phyloP scores from a whole-genome alignment of 2,888 invertebrate genomes.

The Diabrotica balteata region DNA sequence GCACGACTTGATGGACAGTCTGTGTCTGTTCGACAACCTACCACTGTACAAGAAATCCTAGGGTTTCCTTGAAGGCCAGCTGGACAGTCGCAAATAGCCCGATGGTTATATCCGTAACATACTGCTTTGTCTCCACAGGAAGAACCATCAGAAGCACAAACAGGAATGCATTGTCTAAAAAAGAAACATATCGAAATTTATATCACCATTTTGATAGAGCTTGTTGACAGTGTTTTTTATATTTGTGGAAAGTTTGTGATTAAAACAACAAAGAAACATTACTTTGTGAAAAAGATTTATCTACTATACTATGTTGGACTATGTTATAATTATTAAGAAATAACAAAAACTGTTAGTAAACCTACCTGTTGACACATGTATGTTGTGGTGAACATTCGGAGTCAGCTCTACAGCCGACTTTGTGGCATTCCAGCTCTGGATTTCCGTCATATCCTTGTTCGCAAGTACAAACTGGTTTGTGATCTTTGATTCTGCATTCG shows the following conservation, averaged over 20 bases:
- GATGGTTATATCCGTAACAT: constrained; percentile 82
- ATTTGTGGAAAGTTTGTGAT: too few species aligned
- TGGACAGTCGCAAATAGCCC: constrained; percentile 83
- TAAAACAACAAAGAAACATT: too few species aligned
- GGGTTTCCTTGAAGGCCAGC: constrained; percentile 85
- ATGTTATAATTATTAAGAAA: too few species aligned
- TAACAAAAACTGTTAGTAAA: too few species aligned
- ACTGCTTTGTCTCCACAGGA: constrained; percentile 80
- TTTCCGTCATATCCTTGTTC: constrained; percentile 80
- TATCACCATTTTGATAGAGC: not conserved
- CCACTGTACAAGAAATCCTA: constrained; percentile 75
- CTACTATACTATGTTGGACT: too few species aligned
- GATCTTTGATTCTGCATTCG: constrained; percentile 82
- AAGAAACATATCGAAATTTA: not conserved
- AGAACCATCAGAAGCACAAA: constrained; percentile 74
- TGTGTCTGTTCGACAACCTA: constrained; percentile 80
- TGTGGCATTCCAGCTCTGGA: constrained; percentile 81
- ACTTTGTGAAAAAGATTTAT: too few species aligned
- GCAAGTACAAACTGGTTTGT: constrained; percentile 89
- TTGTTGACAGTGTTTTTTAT: too few species aligned
- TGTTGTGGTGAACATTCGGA: constrained; percentile 83
- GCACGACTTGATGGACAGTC: constrained; percentile 84
- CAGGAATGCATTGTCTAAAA: constrained; percentile 75
- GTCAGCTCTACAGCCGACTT: constrained; percentile 76
- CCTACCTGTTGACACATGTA: constrained; percentile 75